Conservation (phyloP, 1,140 invertebrate species). For the Zaprionus africanus region DNA sequence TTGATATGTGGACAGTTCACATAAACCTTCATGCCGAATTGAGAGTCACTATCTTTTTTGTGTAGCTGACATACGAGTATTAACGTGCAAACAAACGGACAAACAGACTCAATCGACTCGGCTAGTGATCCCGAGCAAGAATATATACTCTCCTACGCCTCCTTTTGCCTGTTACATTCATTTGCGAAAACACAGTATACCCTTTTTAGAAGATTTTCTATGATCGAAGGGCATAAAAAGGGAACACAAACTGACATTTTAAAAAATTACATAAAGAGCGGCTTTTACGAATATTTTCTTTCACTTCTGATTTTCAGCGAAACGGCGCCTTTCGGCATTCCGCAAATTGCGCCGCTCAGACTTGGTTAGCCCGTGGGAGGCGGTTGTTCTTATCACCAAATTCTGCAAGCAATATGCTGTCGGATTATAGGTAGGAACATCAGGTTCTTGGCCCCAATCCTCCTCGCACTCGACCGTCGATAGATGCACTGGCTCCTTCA, state of each 20-base stretch:
- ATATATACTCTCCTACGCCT: too few species aligned
- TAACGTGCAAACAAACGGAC: too few species aligned
- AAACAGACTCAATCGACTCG: too few species aligned
- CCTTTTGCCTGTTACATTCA: too few species aligned
- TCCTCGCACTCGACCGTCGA: slow-evolving; percentile 20
- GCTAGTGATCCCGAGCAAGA: too few species aligned
- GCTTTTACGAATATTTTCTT: background rate
- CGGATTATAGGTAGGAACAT: slow-evolving; percentile 31
- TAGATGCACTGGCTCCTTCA: background rate
- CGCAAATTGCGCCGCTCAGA: slow-evolving; percentile 6
- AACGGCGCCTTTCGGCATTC: slow-evolving; percentile 20
- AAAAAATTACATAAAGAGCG: background rate
- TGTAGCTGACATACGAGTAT: too few species aligned
- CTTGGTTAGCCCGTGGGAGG: slow-evolving; percentile 3
- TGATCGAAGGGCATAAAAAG: background rate
- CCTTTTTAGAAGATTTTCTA: too few species aligned
- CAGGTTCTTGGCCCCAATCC: slow-evolving; percentile 32
- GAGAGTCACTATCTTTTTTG: too few species aligned
- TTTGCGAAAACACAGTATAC: too few species aligned
- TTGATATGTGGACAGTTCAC: too few species aligned
- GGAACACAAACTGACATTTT: background rate
- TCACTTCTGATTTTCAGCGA: slow-evolving; percentile 7
- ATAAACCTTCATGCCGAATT: too few species aligned
- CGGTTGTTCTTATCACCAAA: slow-evolving; percentile 9
- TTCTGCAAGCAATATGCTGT: slow-evolving; percentile 16